These are phyloP conservation scores for Cossypha niveicapilla DNA, from an alignment of 2,797 vertebrate species.

Conservation along the genomic window DNA sequence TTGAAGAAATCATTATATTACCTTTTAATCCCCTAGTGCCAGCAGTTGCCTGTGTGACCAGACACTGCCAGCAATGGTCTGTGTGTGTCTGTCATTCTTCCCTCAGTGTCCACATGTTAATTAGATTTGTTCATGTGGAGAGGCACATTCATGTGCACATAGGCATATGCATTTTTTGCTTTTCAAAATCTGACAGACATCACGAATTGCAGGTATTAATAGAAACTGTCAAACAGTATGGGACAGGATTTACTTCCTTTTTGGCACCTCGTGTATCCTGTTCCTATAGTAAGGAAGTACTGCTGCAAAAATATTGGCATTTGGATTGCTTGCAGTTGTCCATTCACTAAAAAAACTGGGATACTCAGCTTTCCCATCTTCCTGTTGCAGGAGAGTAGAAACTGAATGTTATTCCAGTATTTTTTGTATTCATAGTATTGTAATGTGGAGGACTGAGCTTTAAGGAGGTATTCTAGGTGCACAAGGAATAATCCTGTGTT, in stretches of 20 bases:
- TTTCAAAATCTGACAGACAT: neutral
- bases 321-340: neutral
- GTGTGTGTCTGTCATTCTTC: neutral
- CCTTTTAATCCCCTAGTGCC: constrained; percentile 23
- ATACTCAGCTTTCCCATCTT: neutral
- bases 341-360: neutral
- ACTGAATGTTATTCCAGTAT: neutral
- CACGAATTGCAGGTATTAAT: neutral
- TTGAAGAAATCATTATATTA: constrained; percentile 39
- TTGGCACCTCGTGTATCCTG: neutral
- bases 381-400: neutral
- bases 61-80: neutral
- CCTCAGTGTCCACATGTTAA: neutral
- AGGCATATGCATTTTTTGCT: neutral
- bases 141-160: neutral
- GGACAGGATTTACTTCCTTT: neutral
- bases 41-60: neutral
- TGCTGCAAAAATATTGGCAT: neutral
- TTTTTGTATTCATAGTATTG: neutral
- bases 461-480: neutral
- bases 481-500: neutral
- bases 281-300: neutral
- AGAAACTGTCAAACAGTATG: neutral
- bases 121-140: constrained; percentile 3
- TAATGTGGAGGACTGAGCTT: neutral